A percentile compares a stretch with the other conserved stretches of the same genome.
Evolutionary conservation across 2,113 vertebrate genomes (phyloP).

Genomic region (Ameiurus melas): DNA sequence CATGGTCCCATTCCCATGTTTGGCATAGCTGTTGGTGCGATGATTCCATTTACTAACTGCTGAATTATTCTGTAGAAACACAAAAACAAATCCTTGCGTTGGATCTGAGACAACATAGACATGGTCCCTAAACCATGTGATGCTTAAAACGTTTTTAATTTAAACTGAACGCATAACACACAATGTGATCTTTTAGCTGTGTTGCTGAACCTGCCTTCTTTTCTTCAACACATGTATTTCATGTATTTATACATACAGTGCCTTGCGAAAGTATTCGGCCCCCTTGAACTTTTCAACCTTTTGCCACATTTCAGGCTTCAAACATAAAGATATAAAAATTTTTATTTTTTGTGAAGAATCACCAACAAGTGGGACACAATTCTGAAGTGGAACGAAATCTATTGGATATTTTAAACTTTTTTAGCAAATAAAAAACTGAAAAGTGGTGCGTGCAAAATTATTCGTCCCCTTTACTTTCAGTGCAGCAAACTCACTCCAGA

Average conservation of each 20-base stretch:
- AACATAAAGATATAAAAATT: too few species aligned
- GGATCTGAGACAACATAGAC: background rate
- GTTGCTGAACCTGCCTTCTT: background rate
- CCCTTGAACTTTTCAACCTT: too few species aligned
- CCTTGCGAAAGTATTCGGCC: too few species aligned
- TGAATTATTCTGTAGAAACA: conserved; percentile 86
- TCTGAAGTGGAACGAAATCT: too few species aligned
- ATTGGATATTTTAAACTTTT: too few species aligned
- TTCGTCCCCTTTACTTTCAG: too few species aligned
- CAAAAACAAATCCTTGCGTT: background rate
- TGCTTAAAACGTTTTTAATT: background rate
- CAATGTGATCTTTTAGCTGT: background rate
- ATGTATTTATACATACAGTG: background rate
- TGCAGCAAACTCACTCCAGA: too few species aligned
- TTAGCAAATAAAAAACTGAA: too few species aligned
- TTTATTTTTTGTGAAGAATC: too few species aligned
- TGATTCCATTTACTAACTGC: conserved; percentile 93
- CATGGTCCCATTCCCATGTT: conserved; percentile 89
- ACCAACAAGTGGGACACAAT: too few species aligned
- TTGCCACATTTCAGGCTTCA: too few species aligned
- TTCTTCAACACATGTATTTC: background rate
- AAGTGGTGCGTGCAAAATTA: too few species aligned
- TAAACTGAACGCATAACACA: background rate
- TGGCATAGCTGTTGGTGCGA: conserved; percentile 92
- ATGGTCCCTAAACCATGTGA: background rate